Evolutionary conservation across 2,888 invertebrate species (phyloP).

Genomic region (Leptopilina drosophilae): DNA sequence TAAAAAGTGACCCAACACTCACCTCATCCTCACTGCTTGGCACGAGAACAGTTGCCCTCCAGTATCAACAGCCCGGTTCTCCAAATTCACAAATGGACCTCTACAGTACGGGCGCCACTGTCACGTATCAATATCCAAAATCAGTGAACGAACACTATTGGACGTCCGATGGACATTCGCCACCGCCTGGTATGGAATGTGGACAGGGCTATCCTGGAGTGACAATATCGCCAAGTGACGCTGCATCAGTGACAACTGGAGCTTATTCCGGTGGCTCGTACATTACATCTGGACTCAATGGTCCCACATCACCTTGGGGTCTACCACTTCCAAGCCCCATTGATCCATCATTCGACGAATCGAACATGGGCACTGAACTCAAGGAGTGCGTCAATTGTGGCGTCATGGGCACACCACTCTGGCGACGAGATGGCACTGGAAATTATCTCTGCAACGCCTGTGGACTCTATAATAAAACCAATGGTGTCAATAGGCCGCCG

Average conservation of each 20-base stretch:
- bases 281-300: constrained; percentile 75
- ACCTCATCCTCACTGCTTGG: constrained; percentile 81
- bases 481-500: constrained; percentile 81
- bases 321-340: constrained; percentile 77
- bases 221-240: constrained; percentile 67
- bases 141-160: constrained; percentile 67
- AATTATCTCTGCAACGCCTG: constrained; percentile 94
- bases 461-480: constrained; percentile 78
- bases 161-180: constrained; percentile 59
- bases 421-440: constrained; percentile 91
- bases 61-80: constrained; percentile 80
- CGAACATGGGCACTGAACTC: constrained; percentile 78
- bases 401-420: constrained; percentile 85
- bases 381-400: constrained; percentile 86
- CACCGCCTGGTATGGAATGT: constrained; percentile 68
- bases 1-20: constrained; percentile 84
- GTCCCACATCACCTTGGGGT: constrained; percentile 78
- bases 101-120: constrained; percentile 77
- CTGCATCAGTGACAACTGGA: constrained; percentile 63
- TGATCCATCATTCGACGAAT: constrained; percentile 76
- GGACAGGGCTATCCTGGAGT: constrained; percentile 70
- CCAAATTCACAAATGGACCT: constrained; percentile 82
- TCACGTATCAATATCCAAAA: constrained; percentile 80
- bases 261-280: constrained; percentile 69
- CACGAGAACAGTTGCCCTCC: constrained; percentile 77